These are phyloP conservation scores for Drosophila sproati DNA, from an alignment of 1,140 invertebrate species.

Conservation along the genomic window DNA sequence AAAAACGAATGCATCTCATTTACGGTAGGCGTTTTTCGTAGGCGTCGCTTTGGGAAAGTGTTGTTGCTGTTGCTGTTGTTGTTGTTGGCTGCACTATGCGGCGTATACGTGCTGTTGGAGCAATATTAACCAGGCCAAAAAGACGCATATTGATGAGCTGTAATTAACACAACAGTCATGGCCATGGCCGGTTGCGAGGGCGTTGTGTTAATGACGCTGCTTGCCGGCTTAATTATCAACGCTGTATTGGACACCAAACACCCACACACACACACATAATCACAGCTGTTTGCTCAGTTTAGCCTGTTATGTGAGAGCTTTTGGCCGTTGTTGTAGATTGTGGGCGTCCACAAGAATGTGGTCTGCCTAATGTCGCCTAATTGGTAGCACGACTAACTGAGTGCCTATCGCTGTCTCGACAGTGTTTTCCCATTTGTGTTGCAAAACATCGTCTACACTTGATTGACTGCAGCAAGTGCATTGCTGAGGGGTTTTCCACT, in stretches of 20 bases:
- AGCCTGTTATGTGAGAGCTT: slow-evolving; percentile 32
- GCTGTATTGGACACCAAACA: slow-evolving; percentile 22
- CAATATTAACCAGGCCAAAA: slow-evolving; percentile 41
- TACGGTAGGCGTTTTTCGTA: slow-evolving; percentile 24
- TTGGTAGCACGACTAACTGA: slow-evolving; percentile 34
- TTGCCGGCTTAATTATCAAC: slow-evolving; percentile 64
- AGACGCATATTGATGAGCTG: slow-evolving; percentile 74
- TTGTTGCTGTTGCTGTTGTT: slow-evolving; percentile 46
- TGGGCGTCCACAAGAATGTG: slow-evolving; percentile 54
- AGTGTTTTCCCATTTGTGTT: slow-evolving; percentile 13
- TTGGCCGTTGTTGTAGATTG: slow-evolving; percentile 38
- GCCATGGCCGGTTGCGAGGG: slow-evolving; percentile 46
- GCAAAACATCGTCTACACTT: slow-evolving; percentile 21
- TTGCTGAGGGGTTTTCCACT: background rate
- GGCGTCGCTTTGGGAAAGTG: slow-evolving; percentile 68
- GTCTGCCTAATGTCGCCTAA: slow-evolving; percentile 57
- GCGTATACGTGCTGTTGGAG: slow-evolving; percentile 56
- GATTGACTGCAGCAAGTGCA: slow-evolving; percentile 14
- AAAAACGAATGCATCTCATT: slow-evolving; percentile 17
- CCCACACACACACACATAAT: slow-evolving; percentile 38
- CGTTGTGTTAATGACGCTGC: slow-evolving; percentile 50
- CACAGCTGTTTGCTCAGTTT: slow-evolving; percentile 45
- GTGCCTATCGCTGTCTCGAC: slow-evolving; percentile 34
- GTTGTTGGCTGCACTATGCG: slow-evolving; percentile 27
- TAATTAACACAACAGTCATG: slow-evolving; percentile 64